These are phyloP conservation scores for Pseudomyrmex sp. DNA, from an alignment of 1,140 invertebrate species.

Conservation along the genomic window DNA sequence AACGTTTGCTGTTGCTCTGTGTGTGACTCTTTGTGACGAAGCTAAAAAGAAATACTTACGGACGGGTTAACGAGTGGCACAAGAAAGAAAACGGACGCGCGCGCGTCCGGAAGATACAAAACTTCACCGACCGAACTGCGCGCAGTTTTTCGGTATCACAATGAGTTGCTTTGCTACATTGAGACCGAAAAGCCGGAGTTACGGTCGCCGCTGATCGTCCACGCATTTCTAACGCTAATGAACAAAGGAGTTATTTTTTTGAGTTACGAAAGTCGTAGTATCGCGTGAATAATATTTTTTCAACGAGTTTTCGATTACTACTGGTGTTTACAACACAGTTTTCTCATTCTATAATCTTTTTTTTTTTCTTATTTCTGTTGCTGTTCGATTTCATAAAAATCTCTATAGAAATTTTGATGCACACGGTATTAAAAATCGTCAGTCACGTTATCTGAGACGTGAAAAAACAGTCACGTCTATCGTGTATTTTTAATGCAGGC, in stretches of 20 bases:
- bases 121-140: not conserved
- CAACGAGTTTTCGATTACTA: not conserved
- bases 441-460: too few relatives aligned
- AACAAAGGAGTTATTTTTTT: conserved; percentile 8
- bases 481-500: too few relatives aligned
- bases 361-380: not conserved
- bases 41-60: conserved; percentile 4
- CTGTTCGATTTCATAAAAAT: not conserved
- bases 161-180: conserved; percentile 25
- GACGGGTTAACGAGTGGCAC: not conserved
- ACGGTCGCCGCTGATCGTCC: conserved; percentile 7
- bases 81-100: not conserved
- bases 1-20: not conserved
- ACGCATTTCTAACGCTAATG: conserved; percentile 36
- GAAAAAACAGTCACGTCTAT: too few relatives aligned
- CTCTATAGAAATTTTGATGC: not conserved
- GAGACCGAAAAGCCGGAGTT: conserved; percentile 30
- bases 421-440: too few relatives aligned
- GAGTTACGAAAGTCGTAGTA: not conserved
- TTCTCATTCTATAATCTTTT: too few relatives aligned
- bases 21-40: conserved; percentile 14
- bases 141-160: not conserved
- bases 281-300: not conserved
- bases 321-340: not conserved
- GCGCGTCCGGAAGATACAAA: not conserved